Evolutionary conservation across 2,888 invertebrate genomes (phyloP).

Genomic region (Emmelina monodactyla): DNA sequence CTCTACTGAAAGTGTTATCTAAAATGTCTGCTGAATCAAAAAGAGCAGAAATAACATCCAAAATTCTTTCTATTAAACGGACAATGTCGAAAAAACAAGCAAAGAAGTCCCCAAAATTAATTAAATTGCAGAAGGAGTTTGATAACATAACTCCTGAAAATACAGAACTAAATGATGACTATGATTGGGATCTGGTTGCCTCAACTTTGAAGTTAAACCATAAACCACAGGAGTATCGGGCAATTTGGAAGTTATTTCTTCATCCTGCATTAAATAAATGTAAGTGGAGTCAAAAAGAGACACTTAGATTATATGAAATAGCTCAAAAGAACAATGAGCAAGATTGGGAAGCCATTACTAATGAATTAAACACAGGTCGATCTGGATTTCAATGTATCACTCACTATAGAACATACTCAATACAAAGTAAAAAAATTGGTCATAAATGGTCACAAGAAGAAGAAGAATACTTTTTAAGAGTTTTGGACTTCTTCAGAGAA

Average conservation of each 20-base stretch:
- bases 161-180: conserved; percentile 40
- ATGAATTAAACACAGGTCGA: conserved; percentile 60
- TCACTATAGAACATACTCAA: conserved; percentile 66
- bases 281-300: conserved; percentile 35
- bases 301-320: conserved; percentile 27
- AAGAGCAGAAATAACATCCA: conserved; percentile 5
- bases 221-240: conserved; percentile 68
- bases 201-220: conserved; percentile 61
- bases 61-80: conserved; percentile 5
- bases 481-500: conserved; percentile 69
- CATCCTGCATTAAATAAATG: conserved; percentile 71
- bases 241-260: conserved; percentile 76
- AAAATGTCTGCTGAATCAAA: conserved; percentile 28
- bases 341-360: conserved; percentile 74
- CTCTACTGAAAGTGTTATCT: conserved; percentile 53
- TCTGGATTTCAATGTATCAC: conserved; percentile 76
- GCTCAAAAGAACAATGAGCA: conserved; percentile 44
- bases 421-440: conserved; percentile 24
- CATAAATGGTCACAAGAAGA: conserved; percentile 74
- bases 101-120: too few relatives aligned
- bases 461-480: conserved; percentile 67
- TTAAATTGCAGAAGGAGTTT: conserved; percentile 24
- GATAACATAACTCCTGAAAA: conserved; percentile 25
- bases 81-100: conserved; percentile 1
- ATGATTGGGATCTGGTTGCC: conserved; percentile 69